Evolutionary conservation across 2,797 vertebrate species (phyloP).

Genomic region (Peromyscus attwateri): DNA sequence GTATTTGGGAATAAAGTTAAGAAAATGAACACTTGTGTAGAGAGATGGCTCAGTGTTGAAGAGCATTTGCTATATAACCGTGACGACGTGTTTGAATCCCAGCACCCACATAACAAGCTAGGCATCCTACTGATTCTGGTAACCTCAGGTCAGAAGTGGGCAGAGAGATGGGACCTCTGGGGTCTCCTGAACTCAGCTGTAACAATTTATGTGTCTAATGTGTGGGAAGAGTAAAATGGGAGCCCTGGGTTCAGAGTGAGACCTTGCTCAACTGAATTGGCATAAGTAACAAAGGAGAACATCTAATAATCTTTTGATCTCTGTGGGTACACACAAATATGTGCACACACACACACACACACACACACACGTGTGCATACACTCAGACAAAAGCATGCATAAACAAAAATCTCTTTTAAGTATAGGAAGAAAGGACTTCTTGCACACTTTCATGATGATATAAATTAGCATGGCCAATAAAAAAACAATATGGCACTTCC

Average conservation of each 20-base stretch:
- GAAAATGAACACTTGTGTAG: neutral
- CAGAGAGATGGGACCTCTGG: neutral
- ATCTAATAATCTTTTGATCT: neutral
- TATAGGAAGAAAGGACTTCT: neutral
- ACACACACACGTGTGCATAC: no score
- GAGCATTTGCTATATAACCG: neutral
- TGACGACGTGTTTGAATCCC: neutral
- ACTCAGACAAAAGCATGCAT: neutral
- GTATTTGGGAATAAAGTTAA: neutral
- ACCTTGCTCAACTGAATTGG: neutral
- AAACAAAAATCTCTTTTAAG: neutral
- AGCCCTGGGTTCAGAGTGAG: neutral
- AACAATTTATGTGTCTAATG: no score
- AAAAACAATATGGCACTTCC: no score
- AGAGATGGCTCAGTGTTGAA: neutral
- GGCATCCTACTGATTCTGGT: rapidly evolving
- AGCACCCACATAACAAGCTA: neutral
- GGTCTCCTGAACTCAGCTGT: neutral
- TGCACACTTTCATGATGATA: neutral
- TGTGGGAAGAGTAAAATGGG: neutral
- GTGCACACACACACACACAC: no score
- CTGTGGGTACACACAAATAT: neutral
- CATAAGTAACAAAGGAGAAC: neutral
- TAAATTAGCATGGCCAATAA: neutral
- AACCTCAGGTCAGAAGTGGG: no score